Percentiles rank a stretch among this genome's conserved stretches.
Conservation (phyloP, 2,113 vertebrate genomes). For the Myotis yumanensis region DNA sequence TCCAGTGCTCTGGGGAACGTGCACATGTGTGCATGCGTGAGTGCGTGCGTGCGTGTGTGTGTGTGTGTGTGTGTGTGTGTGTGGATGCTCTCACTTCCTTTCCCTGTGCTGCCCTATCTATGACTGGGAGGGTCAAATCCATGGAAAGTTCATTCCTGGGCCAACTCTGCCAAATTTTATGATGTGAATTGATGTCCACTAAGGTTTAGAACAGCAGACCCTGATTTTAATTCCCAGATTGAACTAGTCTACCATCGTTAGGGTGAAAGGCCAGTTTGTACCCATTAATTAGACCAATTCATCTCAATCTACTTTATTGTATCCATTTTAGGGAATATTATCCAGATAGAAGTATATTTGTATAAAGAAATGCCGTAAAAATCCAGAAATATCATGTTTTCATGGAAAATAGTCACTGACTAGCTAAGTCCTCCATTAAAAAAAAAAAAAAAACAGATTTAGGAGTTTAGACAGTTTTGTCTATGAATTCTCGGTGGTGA, state of each 20-base stretch:
- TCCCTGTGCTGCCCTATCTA: slow-evolving; percentile 65
- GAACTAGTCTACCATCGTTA: slow-evolving; percentile 85
- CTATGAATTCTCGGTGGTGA: background rate
- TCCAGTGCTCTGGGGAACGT: background rate
- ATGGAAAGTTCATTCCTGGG: slow-evolving; percentile 87
- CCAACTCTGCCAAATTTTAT: slow-evolving; percentile 87
- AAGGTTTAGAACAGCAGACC: slow-evolving; percentile 82
- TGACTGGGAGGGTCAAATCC: slow-evolving; percentile 80
- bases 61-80: background rate
- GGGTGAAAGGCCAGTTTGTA: slow-evolving; percentile 85
- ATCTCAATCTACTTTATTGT: slow-evolving; percentile 86
- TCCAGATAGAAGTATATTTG: slow-evolving; percentile 77
- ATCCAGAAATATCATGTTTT: slow-evolving; percentile 58
- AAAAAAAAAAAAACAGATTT: background rate
- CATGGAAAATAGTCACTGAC: slow-evolving; percentile 64
- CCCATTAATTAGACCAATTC: slow-evolving; percentile 86
- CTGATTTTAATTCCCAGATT: slow-evolving; percentile 87
- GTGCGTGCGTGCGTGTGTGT: background rate
- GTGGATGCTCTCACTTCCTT: background rate
- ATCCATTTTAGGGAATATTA: slow-evolving; percentile 80
- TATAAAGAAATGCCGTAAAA: slow-evolving; percentile 75
- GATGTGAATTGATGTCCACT: slow-evolving; percentile 87
- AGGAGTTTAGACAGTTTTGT: background rate
- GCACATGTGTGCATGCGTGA: no score
- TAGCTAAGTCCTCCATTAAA: slow-evolving; percentile 56